Evolutionary conservation across 2,113 vertebrate species (phyloP), one percentile per base, ranked within the genome.

Genomic region (Siniperca knerii): DNA sequence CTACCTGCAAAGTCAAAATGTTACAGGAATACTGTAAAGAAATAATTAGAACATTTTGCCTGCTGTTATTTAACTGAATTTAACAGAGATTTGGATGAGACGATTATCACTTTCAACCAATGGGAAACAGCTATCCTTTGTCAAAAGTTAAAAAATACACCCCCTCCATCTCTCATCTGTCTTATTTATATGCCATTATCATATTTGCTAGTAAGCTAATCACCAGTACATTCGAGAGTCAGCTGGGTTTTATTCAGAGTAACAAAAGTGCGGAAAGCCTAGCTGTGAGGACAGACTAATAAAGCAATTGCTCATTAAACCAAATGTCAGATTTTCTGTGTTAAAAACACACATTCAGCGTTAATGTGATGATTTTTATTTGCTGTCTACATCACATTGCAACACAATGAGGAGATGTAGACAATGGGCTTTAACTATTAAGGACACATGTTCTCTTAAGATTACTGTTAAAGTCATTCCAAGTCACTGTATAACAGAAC

Each of bases 391-490:
- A 21, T 61, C 48, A 29, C 42, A 37, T 46, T 35, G 11, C 29
- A 54, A 21, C 46, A 21, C 33, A 13, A 23, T 21, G 7, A 60
- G 12, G 12, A 11, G 5, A n/a, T 12, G 18, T 1, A 29, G 7
- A 61, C 21, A 16, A 25, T n/a, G 20, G 13, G 3, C 60, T 68
- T 46, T 13, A 8, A 40, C 10, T 66, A 40, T 54, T 44, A 67
- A 62, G 2, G n/a, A 35, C 65, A 37, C 10, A 0, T 3, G 0
- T n/a, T 12, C 33, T 72, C 73, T 52, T 57, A 9, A 67, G 60
- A 62, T 67, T 15, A 35, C 68, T 62, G 61, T 69, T 68, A 48
- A 74, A 82, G 44, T 73, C 60, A 57, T 65, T 55, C 65, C 10
- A 15, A 50, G 21, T 65, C 60, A 37, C 68, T 68, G 37, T 48